Percentiles rank a stretch among this genome's conserved stretches.
These are phyloP conservation scores for Molanna angustata DNA, from an alignment of 2,888 invertebrate species.

Conservation along the genomic window DNA sequence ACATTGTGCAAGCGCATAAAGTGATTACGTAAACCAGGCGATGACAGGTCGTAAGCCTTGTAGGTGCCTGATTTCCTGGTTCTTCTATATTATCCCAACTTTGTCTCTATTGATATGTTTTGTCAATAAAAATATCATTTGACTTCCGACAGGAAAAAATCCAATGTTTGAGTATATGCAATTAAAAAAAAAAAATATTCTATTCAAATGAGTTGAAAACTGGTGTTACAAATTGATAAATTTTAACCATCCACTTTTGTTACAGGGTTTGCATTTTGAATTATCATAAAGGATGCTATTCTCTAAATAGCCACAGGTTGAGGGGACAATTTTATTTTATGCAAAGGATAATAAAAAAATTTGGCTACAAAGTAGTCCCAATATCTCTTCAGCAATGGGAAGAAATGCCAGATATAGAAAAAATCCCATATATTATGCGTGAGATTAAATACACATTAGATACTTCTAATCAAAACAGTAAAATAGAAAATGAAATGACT, in stretches of 20 bases:
- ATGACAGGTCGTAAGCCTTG: no score
- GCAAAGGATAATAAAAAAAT: slow-evolving; percentile 55
- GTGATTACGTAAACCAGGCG: no score
- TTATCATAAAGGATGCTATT: slow-evolving; percentile 55
- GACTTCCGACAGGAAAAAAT: no score
- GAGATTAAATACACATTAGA: slow-evolving; percentile 36
- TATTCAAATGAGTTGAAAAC: slow-evolving; percentile 7
- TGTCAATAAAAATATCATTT: no score
- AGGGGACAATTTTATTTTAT: slow-evolving; percentile 52
- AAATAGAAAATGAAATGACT: background rate
- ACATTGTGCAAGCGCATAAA: no score
- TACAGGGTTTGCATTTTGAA: slow-evolving; percentile 58
- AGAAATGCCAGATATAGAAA: slow-evolving; percentile 55
- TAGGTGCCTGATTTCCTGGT: no score
- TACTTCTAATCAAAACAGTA: background rate
- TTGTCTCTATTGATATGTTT: no score
- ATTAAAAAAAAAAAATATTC: background rate
- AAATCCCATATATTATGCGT: slow-evolving; percentile 62
- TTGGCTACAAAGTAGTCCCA: slow-evolving; percentile 55
- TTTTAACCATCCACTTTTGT: slow-evolving; percentile 18
- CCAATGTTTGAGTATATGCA: no score
- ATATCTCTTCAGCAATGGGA: slow-evolving; percentile 56
- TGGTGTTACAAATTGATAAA: background rate
- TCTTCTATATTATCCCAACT: no score
- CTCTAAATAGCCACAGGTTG: slow-evolving; percentile 57